Base-by-base conservation (phyloP, 2,888 invertebrate genomes). In the Habrosyne pyritoides region DNA sequence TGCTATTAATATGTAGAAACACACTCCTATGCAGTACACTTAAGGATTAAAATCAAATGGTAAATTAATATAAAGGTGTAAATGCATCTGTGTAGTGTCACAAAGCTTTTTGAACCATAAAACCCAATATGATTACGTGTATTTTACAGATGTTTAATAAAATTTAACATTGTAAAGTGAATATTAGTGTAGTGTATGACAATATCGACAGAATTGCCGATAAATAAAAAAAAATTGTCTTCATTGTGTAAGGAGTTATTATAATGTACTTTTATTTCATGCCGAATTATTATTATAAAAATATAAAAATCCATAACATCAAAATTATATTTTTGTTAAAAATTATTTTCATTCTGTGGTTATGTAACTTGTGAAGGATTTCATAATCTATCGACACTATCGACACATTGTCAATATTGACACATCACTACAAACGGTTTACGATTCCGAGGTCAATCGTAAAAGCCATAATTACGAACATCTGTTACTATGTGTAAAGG, bases 81-180 rank as follows among this genome's bases (percentile, higher is more conserved):
- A 0, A 14, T 14, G 14, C 42, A 18, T 42, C 52, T 50, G 48
- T 59, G 59, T 51, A 55, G 49, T 50, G 56, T 62, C 63, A 65
- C 65, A 75, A 71, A 65, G 60, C 65, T 59, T 67, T 60, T 59
- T 52, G 58, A 64, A 61, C 64, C 69, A 73, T 75, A 73, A 75
- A 75, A 56, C 58, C 54, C 56, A 69, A 63, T 64, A 63, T 71
- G 69, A 74, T 73, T 73, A 71, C 68, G 67, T 63, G 69, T 69
- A 72, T 70, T 71, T 79, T 74, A 73, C 72, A 71, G 61, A 67
- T 70, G 71, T 76, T 79, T 74, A 72, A 74, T 79, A 77, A 75
- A 79, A 79, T 65, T 66, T 59, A 66, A 71, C 69, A 76, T 68
- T 71, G 72, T 71, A 63, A 42, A 42, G 42, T 42, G 42, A 42